Conservation (phyloP, 2,797 vertebrate species). For the Paedocypris micromegethes region DNA sequence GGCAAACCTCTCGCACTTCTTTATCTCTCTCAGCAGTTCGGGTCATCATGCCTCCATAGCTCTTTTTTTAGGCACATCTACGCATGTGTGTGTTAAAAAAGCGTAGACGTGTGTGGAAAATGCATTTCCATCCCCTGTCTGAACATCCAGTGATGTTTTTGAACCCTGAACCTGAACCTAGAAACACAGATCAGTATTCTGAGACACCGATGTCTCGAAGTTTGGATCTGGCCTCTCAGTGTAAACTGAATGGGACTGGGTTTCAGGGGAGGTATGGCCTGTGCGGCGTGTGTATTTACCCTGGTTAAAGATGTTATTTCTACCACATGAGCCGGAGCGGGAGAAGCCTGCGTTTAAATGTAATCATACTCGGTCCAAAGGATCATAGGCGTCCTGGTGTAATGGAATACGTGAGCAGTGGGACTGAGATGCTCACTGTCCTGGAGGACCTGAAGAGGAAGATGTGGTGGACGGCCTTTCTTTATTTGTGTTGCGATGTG, state of each 20-base stretch:
- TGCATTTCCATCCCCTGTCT: not conserved
- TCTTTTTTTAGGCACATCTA: constrained; percentile 2
- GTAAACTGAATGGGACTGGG: constrained; percentile 34
- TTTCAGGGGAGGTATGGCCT: constrained; percentile 27
- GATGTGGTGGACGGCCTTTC: constrained; percentile 11
- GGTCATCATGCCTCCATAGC: constrained; percentile 4
- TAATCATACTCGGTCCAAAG: constrained; percentile 42
- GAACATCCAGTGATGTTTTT: not conserved
- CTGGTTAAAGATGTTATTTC: constrained; percentile 44
- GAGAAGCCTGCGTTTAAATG: constrained; percentile 40
- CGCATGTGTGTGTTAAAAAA: not conserved
- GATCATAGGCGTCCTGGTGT: constrained; percentile 27
- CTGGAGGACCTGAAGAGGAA: constrained; percentile 40
- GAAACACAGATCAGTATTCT: constrained; percentile 1
- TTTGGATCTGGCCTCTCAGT: constrained; percentile 32
- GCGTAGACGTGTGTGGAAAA: constrained; percentile 5
- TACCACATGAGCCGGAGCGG: constrained; percentile 29
- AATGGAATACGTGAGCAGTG: constrained; percentile 33
- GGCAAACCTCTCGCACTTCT: constrained; percentile 7
- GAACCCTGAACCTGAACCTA: constrained; percentile 24
- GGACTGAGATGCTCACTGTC: constrained; percentile 53
- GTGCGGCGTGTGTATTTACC: constrained; percentile 41
- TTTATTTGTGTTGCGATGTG: constrained; percentile 35
- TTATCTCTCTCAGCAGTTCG: constrained; percentile 14
- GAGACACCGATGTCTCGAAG: constrained; percentile 1